phyloP scores from a whole-genome alignment of 2,113 vertebrate species.

The Melanotaenia duboulayi region DNA sequence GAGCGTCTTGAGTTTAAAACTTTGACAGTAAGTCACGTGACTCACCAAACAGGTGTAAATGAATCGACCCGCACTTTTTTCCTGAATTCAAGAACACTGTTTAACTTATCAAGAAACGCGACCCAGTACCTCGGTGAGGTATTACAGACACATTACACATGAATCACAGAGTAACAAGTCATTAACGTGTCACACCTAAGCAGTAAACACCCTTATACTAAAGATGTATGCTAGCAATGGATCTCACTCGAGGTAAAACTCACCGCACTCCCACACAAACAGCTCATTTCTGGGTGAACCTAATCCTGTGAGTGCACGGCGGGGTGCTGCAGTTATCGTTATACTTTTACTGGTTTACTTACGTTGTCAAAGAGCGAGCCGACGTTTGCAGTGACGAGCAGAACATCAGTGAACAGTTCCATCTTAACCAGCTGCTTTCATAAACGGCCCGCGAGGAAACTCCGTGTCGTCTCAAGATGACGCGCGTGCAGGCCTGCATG shows the following conservation, averaged over 20 bases:
- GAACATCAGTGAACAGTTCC: slow-evolving; percentile 78
- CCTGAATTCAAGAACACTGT: background rate
- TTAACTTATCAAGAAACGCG: background rate
- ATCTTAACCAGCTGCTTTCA: slow-evolving; percentile 67
- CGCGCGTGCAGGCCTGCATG: slow-evolving; percentile 22
- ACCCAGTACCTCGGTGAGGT: background rate
- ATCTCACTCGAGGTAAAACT: slow-evolving; percentile 5
- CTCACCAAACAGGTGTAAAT: slow-evolving; percentile 1
- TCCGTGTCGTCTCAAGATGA: slow-evolving; percentile 33
- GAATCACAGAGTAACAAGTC: background rate
- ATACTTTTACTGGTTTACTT: slow-evolving; percentile 60
- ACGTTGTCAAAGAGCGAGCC: slow-evolving; percentile 87
- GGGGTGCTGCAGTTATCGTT: background rate
- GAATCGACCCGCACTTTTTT: slow-evolving; percentile 4
- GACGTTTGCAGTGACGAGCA: slow-evolving; percentile 86
- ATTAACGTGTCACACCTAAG: background rate
- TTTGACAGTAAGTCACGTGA: slow-evolving; percentile 14
- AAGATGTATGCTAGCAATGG: background rate
- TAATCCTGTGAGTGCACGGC: slow-evolving; percentile 10
- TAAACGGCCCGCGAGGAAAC: slow-evolving; percentile 48
- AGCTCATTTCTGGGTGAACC: background rate
- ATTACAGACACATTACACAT: background rate
- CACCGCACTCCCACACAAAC: background rate
- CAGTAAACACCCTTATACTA: background rate
- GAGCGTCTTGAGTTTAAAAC: background rate